Percentiles rank a stretch among this genome's conserved stretches.
Evolutionary conservation across 1,140 invertebrate species (phyloP).

Genomic region (Palaemon carinicauda): DNA sequence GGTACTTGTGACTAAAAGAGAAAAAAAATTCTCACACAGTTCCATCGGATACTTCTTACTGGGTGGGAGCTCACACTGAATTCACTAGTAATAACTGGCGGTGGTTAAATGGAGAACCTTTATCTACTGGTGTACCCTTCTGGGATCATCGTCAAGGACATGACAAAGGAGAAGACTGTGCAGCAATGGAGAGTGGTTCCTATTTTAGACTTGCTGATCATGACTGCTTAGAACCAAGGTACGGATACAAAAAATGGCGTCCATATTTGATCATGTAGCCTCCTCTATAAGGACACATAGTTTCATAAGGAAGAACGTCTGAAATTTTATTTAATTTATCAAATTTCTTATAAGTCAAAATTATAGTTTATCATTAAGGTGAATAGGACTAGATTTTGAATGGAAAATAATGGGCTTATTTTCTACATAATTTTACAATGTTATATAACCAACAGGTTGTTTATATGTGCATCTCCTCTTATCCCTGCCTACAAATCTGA

Average conservation of each 20-base stretch:
- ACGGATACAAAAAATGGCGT: not conserved
- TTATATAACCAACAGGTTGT: not conserved
- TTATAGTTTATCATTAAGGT: too few relatives aligned
- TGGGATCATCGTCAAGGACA: constrained; percentile 13
- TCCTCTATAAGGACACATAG: too few relatives aligned
- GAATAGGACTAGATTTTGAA: too few relatives aligned
- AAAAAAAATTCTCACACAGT: not conserved
- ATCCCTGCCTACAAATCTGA: too few relatives aligned
- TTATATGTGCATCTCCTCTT: not conserved
- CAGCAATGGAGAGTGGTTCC: not conserved
- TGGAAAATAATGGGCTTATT: too few relatives aligned
- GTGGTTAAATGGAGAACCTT: constrained; percentile 7
- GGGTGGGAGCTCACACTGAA: constrained; percentile 35
- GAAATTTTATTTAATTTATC: not conserved
- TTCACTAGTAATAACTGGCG: constrained; percentile 27
- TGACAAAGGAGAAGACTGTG: constrained; percentile 2
- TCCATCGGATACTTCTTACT: not conserved
- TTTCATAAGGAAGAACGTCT: not conserved
- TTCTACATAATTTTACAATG: not conserved
- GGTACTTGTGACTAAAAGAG: too few relatives aligned
- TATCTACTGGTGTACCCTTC: constrained; percentile 16
- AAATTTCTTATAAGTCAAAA: too few relatives aligned
- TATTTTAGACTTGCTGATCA: constrained; percentile 16
- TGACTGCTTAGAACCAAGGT: not conserved
- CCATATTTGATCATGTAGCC: not conserved